Conservation (phyloP, 1,140 invertebrate genomes). For the Drosophila ananassae region DNA sequence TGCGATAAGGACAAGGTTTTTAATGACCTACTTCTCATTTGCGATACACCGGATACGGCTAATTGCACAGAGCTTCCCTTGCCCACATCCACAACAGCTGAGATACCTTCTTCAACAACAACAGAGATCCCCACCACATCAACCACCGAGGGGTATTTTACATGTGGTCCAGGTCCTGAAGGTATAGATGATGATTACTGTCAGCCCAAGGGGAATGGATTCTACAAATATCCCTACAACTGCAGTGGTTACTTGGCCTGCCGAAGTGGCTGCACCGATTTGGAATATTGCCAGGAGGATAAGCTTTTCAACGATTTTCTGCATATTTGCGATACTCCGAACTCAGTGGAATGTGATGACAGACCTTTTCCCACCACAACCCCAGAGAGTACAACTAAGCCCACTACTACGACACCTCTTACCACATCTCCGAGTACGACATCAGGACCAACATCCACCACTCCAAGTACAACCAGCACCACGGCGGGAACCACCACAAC, state of each 20-base stretch:
- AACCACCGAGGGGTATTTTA: slow-evolving; percentile 31
- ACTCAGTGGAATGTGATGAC: slow-evolving; percentile 50
- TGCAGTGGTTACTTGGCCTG: slow-evolving; percentile 60
- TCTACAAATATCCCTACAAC: slow-evolving; percentile 61
- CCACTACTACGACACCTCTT: slow-evolving; percentile 7
- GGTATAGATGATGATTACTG: slow-evolving; percentile 47
- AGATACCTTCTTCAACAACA: slow-evolving; percentile 13
- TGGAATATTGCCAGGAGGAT: slow-evolving; percentile 57
- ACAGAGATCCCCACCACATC: slow-evolving; percentile 16
- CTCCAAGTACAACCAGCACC: slow-evolving; percentile 7
- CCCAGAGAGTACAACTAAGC: slow-evolving; percentile 1
- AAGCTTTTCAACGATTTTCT: slow-evolving; percentile 55
- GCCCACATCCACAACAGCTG: slow-evolving; percentile 36
- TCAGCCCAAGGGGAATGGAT: slow-evolving; percentile 46
- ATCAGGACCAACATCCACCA: slow-evolving; percentile 10
- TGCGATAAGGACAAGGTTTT: slow-evolving; percentile 61
- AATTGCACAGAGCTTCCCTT: slow-evolving; percentile 57
- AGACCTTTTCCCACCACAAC: slow-evolving; percentile 50
- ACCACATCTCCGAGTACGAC: slow-evolving; percentile 12
- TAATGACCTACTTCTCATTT: slow-evolving; percentile 49
- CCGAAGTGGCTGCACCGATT: slow-evolving; percentile 55
- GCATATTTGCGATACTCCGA: slow-evolving; percentile 66
- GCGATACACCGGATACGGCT: slow-evolving; percentile 68
- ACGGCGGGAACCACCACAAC: slow-evolving; percentile 25
- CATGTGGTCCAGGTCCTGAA: slow-evolving; percentile 39